These are phyloP conservation scores for Limnephilus marmoratus DNA, from an alignment of 2,888 invertebrate genomes.

Conservation along the genomic window DNA sequence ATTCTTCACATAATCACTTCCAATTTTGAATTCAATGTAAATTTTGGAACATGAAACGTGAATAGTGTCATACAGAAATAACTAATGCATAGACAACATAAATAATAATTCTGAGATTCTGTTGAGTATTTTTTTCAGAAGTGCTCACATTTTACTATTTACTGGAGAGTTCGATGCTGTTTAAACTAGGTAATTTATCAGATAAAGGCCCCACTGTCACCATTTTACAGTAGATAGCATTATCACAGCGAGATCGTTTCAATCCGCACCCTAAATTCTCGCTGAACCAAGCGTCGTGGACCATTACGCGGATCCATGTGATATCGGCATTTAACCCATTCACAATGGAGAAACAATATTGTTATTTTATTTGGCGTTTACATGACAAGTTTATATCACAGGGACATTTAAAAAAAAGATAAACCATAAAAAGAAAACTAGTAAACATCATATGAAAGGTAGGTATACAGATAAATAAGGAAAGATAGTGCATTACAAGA, in stretches of 20 bases:
- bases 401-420: too few species aligned
- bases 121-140: not conserved
- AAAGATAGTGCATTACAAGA: too few species aligned
- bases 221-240: not conserved
- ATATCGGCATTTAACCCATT: not conserved
- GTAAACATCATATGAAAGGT: too few species aligned
- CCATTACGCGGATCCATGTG: not conserved
- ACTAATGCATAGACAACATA: too few species aligned
- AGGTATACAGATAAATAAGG: too few species aligned
- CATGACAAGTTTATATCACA: too few species aligned
- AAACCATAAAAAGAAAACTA: too few species aligned
- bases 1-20: too few species aligned
- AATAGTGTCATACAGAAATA: too few species aligned
- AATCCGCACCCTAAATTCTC: conserved; percentile 4
- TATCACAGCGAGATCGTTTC: not conserved
- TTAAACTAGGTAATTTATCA: not conserved
- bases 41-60: too few species aligned
- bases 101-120: not conserved
- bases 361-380: too few species aligned
- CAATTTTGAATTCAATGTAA: too few species aligned
- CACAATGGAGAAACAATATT: not conserved
- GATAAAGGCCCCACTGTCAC: not conserved
- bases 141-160: not conserved
- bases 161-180: not conserved
- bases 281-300: not conserved